Conservation (phyloP, 2,888 invertebrate genomes). For the Drosophila paranaensis region DNA sequence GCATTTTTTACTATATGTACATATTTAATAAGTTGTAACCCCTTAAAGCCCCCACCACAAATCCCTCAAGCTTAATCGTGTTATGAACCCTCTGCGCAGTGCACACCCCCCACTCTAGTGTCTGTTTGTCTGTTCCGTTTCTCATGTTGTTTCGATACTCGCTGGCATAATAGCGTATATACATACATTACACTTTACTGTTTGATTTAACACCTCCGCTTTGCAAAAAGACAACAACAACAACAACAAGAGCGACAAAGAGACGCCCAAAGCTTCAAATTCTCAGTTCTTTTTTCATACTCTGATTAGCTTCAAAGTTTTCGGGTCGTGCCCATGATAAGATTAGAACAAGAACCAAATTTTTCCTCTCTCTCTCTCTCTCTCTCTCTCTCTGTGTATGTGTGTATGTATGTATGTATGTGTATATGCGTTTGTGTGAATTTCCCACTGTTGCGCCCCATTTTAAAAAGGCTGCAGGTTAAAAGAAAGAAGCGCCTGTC, state of each 20-base stretch:
- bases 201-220: slow-evolving; percentile 61
- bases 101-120: neutral
- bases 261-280: slow-evolving; percentile 9
- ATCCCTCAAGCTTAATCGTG: slow-evolving; percentile 3
- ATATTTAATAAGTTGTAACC: slow-evolving; percentile 47
- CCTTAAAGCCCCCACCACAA: slow-evolving; percentile 3
- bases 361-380: too few species aligned
- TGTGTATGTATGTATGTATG: neutral
- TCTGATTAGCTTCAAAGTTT: slow-evolving; percentile 40
- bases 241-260: slow-evolving; percentile 3
- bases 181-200: slow-evolving; percentile 24
- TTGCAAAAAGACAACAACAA: neutral
- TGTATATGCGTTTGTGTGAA: neutral
- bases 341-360: slow-evolving; percentile 26
- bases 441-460: slow-evolving; percentile 21
- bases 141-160: slow-evolving; percentile 1
- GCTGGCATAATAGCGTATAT: neutral
- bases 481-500: neutral
- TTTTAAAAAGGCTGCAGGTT: slow-evolving; percentile 4
- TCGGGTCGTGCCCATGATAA: slow-evolving; percentile 44
- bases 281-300: slow-evolving; percentile 13
- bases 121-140: neutral
- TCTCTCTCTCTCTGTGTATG: too few species aligned
- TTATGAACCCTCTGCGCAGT: neutral
- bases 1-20: slow-evolving; percentile 54